phyloP scores from a whole-genome alignment of 2,797 vertebrate genomes.

The Pseudochaenichthys georgianus region DNA sequence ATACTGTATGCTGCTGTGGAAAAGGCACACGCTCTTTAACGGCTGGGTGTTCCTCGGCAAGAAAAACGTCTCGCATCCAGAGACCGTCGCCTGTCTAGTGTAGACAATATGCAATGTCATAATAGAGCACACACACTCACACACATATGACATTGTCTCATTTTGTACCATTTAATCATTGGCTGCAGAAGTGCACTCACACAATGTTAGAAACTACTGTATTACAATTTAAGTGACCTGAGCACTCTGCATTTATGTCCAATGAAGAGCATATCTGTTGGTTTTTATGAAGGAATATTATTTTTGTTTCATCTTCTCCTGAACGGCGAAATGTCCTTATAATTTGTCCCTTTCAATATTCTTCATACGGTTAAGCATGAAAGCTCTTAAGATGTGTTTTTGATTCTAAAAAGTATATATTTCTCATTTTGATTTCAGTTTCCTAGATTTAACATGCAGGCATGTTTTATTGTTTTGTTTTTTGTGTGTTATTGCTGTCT shows the following conservation, averaged over 20 bases:
- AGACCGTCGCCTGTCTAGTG: constrained; percentile 61
- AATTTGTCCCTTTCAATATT: constrained; percentile 22
- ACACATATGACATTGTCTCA: constrained; percentile 40
- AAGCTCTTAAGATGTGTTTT: constrained; percentile 51
- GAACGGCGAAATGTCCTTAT: constrained; percentile 2
- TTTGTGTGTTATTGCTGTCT: constrained; percentile 28
- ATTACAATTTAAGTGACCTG: constrained; percentile 71
- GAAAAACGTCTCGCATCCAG: constrained; percentile 39
- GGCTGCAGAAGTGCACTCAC: constrained; percentile 69
- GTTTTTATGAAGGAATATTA: constrained; percentile 65
- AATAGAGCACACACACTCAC: constrained; percentile 45
- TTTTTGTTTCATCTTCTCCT: constrained; percentile 25
- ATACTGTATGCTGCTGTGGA: constrained; percentile 69
- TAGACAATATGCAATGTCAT: constrained; percentile 76
- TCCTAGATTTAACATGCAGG: constrained; percentile 86
- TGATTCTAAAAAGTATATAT: constrained; percentile 59
- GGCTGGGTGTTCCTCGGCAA: constrained; percentile 56
- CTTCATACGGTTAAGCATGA: constrained; percentile 10
- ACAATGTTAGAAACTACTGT: constrained; percentile 74
- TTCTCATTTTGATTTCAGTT: constrained; percentile 57
- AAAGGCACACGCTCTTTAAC: constrained; percentile 73
- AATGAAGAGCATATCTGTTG: constrained; percentile 48
- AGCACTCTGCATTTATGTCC: constrained; percentile 59
- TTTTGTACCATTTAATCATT: constrained; percentile 59
- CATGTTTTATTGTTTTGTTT: constrained; percentile 83